A percentile compares a stretch with the other conserved stretches of the same genome.
phyloP scores from a whole-genome alignment of 2,888 invertebrate species.

The Drosophila mettleri region DNA sequence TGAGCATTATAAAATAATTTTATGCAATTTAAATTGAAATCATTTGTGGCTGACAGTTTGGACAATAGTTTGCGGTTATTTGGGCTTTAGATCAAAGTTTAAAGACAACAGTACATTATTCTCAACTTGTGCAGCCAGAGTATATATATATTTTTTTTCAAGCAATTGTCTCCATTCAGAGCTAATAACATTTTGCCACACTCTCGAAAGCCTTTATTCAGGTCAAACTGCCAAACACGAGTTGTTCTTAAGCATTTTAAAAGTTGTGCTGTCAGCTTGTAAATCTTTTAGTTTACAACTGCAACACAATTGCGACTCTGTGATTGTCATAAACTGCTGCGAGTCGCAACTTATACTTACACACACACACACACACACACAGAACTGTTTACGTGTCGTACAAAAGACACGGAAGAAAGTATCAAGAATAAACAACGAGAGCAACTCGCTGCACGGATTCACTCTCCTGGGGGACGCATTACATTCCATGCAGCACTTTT shows the following conservation, averaged over 20 bases:
- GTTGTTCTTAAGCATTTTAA: slow-evolving; percentile 16
- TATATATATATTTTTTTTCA: too few species aligned
- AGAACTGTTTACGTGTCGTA: slow-evolving; percentile 20
- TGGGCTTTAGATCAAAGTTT: background rate
- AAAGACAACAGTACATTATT: slow-evolving; percentile 6
- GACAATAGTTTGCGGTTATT: slow-evolving; percentile 1
- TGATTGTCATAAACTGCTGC: slow-evolving; percentile 34
- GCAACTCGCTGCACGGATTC: background rate
- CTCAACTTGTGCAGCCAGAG: background rate
- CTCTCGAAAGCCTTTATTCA: slow-evolving; percentile 1
- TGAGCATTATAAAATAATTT: background rate
- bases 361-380: slow-evolving; percentile 6
- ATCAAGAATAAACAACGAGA: background rate
- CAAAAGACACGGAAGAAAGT: background rate
- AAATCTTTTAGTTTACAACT: slow-evolving; percentile 28
- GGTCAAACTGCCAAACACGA: slow-evolving; percentile 12
- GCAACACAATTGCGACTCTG: slow-evolving; percentile 32
- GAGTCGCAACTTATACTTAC: slow-evolving; percentile 23
- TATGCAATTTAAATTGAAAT: background rate
- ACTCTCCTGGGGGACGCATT: slow-evolving; percentile 1
- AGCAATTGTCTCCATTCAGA: background rate
- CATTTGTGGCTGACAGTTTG: background rate
- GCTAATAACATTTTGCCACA: slow-evolving; percentile 1
- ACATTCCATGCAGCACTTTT: slow-evolving; percentile 6
- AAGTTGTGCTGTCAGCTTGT: slow-evolving; percentile 37